A percentile compares a stretch with the other conserved stretches of the same genome.
phyloP scores from a whole-genome alignment of 2,797 vertebrate genomes.

The Ptychadena robeensis region DNA sequence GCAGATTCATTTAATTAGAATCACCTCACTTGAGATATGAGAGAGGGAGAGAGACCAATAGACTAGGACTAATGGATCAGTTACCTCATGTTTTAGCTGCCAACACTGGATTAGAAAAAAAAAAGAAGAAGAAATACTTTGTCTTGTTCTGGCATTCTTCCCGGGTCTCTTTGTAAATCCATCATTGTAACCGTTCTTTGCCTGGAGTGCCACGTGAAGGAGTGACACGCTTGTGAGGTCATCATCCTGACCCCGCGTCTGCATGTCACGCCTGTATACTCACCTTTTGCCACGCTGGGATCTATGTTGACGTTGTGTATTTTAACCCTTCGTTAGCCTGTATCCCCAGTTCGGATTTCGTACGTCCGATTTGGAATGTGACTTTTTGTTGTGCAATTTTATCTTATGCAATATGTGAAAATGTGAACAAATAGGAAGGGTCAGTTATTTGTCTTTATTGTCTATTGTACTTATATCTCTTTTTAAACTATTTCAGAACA shows the following conservation, averaged over 20 bases:
- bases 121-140: constrained; percentile 76
- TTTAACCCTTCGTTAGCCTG: neutral
- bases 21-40: constrained; percentile 85
- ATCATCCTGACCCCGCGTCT: constrained; percentile 29
- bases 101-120: constrained; percentile 65
- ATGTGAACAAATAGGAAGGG: no score
- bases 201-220: constrained; percentile 81
- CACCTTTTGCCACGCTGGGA: constrained; percentile 11
- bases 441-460: no score
- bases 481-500: no score
- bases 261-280: constrained; percentile 13
- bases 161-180: constrained; percentile 76
- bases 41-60: constrained; percentile 80
- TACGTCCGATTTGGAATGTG: no score
- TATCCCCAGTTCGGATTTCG: no score
- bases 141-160: constrained; percentile 81
- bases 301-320: neutral
- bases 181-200: constrained; percentile 80
- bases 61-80: constrained; percentile 82
- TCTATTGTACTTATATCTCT: no score
- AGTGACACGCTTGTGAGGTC: constrained; percentile 71
- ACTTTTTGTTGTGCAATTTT: no score
- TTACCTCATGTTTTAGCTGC: constrained; percentile 81
- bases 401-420: no score
- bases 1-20: constrained; percentile 91